Base-by-base conservation (phyloP, 2,888 invertebrate genomes). In the Lasioglossum vierecki region DNA sequence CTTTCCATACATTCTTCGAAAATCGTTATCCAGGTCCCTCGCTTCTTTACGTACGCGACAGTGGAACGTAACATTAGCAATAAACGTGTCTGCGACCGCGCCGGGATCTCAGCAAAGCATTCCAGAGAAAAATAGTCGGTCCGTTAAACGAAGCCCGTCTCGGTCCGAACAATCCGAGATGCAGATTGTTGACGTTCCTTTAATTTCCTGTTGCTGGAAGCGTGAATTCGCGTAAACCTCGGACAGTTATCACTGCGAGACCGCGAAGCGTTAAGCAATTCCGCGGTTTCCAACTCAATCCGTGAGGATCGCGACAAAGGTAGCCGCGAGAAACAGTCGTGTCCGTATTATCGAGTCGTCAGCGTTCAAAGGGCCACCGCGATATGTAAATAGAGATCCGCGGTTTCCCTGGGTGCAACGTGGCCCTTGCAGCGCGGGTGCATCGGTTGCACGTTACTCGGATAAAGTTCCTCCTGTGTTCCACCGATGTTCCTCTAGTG, bases 351-450 rank as follows among this genome's bases (percentile, higher is more conserved):
- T 82, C 83, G 83, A 82, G 74, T 60, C 77, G 73, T 78, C 84
- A 84, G 60, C 49, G 30, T 35, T 53, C 70, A 44, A 79, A 46
- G 71, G 70, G 22, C 26, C 76, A 73, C 46, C 30, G 73, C 79
- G 80, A 84, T 81, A 85, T 87, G 84, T 80, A 88, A 88, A 89
- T 87, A 76, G 74, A 75, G 76, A 75, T 73, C 3, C 26, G 74
- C 57, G 68, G 44, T 78, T 84, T 83, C 79, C 68, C 46, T 0
- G 46, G 30, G 39, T 44, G 75, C 71, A 73, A 79, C 72, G 66
- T 30, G 74, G 74, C 26, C 73, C 71, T 15, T 15, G 60, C 4
- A 60, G 71, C 72, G 68, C 49, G 73, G 85, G 77, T 78, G 81
- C 57, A 81, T 26, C 77, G 80, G 75, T 18, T 63, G 30, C 66